A percentile compares a stretch with the other conserved stretches of the same genome.
These are phyloP conservation scores for Megaustenia siamemsis DNA, from an alignment of 2,888 invertebrate genomes.

Conservation along the genomic window DNA sequence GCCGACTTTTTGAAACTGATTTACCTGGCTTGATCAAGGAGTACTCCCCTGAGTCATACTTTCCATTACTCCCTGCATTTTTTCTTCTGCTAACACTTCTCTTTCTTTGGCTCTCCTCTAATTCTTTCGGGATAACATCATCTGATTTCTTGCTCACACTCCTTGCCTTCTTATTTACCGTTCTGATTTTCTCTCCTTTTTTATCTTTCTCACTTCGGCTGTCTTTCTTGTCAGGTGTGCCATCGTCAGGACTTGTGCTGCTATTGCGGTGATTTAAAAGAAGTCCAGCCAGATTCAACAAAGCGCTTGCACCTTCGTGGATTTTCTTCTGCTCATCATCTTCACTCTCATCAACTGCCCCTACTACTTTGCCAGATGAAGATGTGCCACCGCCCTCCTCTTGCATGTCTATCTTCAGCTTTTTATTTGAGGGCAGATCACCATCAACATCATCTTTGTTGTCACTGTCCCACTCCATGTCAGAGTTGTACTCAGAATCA, in stretches of 20 bases:
- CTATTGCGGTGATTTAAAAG: slow-evolving; percentile 36
- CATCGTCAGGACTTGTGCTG: slow-evolving; percentile 19
- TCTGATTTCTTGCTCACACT: background rate
- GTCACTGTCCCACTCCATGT: slow-evolving; percentile 62
- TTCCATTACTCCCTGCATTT: slow-evolving; percentile 54
- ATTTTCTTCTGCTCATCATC: slow-evolving; percentile 82
- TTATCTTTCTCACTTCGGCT: background rate
- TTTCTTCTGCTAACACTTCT: slow-evolving; percentile 44
- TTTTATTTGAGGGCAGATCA: slow-evolving; percentile 56
- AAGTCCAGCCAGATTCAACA: slow-evolving; percentile 88
- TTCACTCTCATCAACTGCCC: slow-evolving; percentile 55
- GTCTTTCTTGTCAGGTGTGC: background rate
- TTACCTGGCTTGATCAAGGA: slow-evolving; percentile 35
- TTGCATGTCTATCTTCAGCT: slow-evolving; percentile 49
- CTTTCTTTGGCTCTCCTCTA: background rate
- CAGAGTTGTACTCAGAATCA: slow-evolving; percentile 59
- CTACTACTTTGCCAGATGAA: background rate
- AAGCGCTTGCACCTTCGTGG: slow-evolving; percentile 88
- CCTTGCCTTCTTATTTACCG: background rate
- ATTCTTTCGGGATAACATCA: background rate
- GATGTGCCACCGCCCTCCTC: background rate
- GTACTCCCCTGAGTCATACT: slow-evolving; percentile 50
- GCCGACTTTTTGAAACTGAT: slow-evolving; percentile 16
- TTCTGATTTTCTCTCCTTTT: background rate
- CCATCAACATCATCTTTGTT: slow-evolving; percentile 73